These are phyloP conservation scores for Scalopus aquaticus DNA, from an alignment of 2,113 vertebrate species.

Conservation along the genomic window DNA sequence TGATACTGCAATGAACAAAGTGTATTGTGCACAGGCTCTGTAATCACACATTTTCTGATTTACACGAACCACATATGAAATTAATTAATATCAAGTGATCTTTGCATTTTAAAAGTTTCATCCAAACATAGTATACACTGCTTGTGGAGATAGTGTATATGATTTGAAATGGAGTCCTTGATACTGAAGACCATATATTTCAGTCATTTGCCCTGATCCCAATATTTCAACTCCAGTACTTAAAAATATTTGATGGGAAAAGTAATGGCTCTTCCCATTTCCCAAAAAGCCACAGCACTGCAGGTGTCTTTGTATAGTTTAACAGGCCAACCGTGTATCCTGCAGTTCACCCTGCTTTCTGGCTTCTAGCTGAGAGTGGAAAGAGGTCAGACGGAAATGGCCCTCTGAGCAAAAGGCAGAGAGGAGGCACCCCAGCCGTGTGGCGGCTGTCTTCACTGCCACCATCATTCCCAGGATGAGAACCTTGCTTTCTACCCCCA, in stretches of 20 bases:
- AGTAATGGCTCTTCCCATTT: neutral
- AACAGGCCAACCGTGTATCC: neutral
- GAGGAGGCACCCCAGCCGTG: neutral
- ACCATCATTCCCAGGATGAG: neutral
- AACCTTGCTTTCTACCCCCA: neutral
- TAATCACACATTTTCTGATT: constrained; percentile 9
- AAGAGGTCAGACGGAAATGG: constrained; percentile 30
- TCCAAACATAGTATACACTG: neutral
- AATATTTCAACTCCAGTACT: neutral
- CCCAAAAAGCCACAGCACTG: neutral
- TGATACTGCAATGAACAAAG: neutral
- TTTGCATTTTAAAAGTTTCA: constrained; percentile 13
- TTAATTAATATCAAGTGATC: neutral
- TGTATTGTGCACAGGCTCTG: neutral
- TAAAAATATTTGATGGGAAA: neutral
- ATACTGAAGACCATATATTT: neutral
- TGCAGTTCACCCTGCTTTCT: neutral
- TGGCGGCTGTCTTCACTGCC: neutral
- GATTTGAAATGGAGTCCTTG: neutral
- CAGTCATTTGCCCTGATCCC: neutral
- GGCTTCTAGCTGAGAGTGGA: neutral
- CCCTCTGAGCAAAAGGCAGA: constrained; percentile 2
- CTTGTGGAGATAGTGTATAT: neutral
- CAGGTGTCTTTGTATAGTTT: neutral
- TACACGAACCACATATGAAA: neutral